These are phyloP conservation scores for Cacoxenus indagator DNA, from an alignment of 2,888 invertebrate genomes.

Conservation along the genomic window DNA sequence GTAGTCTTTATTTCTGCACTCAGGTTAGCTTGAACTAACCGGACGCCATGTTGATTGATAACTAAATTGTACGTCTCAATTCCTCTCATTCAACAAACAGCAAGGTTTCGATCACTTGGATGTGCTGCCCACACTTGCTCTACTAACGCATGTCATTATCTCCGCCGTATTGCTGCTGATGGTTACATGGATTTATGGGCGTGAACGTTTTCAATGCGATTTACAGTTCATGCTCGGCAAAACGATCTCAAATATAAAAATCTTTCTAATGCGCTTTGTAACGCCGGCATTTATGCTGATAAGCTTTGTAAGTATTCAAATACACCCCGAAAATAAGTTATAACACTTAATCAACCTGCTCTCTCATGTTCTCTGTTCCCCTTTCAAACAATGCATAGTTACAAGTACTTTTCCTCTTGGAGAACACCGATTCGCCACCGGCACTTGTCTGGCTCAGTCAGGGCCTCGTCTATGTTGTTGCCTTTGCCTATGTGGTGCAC, in stretches of 20 bases:
- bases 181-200: constrained; percentile 87
- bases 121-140: constrained; percentile 54
- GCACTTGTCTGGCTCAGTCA: constrained; percentile 50
- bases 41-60: background rate
- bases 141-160: constrained; percentile 68
- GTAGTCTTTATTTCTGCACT: constrained; percentile 64
- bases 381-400: no score
- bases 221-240: constrained; percentile 81
- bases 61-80: background rate
- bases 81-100: constrained; percentile 39
- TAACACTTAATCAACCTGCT: background rate
- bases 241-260: constrained; percentile 73
- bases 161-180: constrained; percentile 84
- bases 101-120: constrained; percentile 63
- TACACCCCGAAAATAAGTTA: background rate
- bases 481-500: constrained; percentile 60
- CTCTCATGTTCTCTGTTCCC: background rate
- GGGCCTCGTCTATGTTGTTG: constrained; percentile 52
- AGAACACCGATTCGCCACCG: constrained; percentile 36
- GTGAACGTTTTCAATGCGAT: constrained; percentile 76
- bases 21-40: constrained; percentile 50
- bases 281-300: constrained; percentile 63
- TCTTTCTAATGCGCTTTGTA: constrained; percentile 62
- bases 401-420: constrained; percentile 38
- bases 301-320: constrained; percentile 51